Conservation (phyloP, 2,113 vertebrate genomes). For the Hemibagrus wyckioides region DNA sequence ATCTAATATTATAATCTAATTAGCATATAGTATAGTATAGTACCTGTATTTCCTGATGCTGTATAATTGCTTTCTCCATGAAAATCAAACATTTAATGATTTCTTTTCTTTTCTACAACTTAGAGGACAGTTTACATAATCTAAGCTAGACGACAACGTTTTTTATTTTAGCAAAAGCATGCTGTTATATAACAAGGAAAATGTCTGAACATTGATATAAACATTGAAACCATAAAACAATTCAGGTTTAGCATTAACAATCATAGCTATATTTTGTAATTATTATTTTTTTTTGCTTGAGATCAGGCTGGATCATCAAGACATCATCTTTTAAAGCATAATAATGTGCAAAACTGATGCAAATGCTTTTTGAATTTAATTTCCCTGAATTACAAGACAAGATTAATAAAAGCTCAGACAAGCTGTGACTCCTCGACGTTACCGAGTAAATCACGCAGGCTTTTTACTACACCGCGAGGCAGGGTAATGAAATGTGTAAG, state of each 20-base stretch:
- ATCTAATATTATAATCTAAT: background rate
- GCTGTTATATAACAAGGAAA: background rate
- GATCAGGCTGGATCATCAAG: background rate
- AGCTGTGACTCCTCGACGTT: constrained; percentile 4
- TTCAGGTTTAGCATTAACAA: background rate
- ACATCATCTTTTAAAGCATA: constrained; percentile 7
- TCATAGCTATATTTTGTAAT: no score
- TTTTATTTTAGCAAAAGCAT: background rate
- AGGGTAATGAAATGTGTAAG: constrained; percentile 48
- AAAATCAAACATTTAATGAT: background rate
- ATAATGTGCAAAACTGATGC: constrained; percentile 3
- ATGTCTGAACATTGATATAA: background rate
- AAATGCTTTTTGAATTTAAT: background rate
- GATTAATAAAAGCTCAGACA: constrained; percentile 23
- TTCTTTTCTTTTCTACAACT: no score
- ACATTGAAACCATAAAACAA: background rate
- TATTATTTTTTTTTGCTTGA: background rate
- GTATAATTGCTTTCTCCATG: background rate
- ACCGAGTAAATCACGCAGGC: background rate
- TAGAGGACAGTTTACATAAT: background rate
- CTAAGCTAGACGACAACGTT: background rate
- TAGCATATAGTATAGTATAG: background rate
- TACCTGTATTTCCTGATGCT: background rate
- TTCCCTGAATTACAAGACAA: constrained; percentile 16
- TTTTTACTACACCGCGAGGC: constrained; percentile 7